Base-by-base conservation (phyloP, 2,797 vertebrate genomes). In the Salarias fasciatus region DNA sequence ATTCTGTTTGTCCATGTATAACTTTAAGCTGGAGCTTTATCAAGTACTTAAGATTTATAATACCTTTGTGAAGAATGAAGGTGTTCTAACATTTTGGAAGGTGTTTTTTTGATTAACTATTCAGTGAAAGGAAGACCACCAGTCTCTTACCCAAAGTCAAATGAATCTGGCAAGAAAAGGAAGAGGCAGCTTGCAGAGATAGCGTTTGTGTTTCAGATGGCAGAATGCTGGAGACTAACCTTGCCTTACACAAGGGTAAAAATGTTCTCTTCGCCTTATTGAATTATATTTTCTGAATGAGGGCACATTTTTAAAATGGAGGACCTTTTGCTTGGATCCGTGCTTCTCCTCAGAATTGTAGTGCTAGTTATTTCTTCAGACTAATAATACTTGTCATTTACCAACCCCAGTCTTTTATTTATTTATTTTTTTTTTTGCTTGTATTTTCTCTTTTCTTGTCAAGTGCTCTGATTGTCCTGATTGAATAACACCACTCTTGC, bases 291-390 rank as follows among this genome's bases (percentile, higher is more conserved):
- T 33, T 63, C 18, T 49, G 14, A 63, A 56, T 28, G 11, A 61
- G 12, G 29, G 43, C 14, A 53, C 33, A 75, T 37, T 24, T 24
- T 24, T 24, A 24, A 24, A 24, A 24, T 2, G 18, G 24, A 2
- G 9, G 36, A 45, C 41, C 15, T 35, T n/a, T 36, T 66, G 44
- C 30, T 63, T 38, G 33, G 71, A 82, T 85, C 53, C 50, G 38
- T 86, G 35, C 5, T 33, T 35, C 63, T 61, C 46, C 52, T 62
- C 29, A 28, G 13, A 28, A 54, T n/a, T 63, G 57, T 63, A 66
- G 66, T 52, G 15, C 51, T 80, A 67, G 78, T 82, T 62, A 75
- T 70, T 77, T 49, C 45, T 78, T 77, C 51, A 49, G 57, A 66
- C 76, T 52, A 74, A 58, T 52, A 74, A 58, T 67, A 67, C 69